Evolutionary conservation across 2,888 invertebrate species (phyloP).

Genomic region (Synergus itoensis): DNA sequence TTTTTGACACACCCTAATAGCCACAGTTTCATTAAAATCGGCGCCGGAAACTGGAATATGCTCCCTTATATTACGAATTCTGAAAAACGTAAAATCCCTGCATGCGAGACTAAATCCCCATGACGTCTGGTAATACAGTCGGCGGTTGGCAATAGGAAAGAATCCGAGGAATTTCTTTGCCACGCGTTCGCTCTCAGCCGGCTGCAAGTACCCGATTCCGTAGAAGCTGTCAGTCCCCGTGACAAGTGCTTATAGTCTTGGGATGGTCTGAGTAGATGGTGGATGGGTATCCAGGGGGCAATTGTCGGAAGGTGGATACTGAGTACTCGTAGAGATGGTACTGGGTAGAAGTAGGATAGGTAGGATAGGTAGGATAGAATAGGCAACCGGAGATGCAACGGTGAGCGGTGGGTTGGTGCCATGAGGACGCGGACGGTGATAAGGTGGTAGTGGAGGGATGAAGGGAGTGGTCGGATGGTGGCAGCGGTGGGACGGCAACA

Average conservation of each 20-base stretch:
- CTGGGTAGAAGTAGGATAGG: too few relatives aligned
- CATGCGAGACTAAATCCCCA: slow-evolving; percentile 25
- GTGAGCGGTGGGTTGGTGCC: neutral
- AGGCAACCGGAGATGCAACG: neutral
- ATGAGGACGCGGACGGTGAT: neutral
- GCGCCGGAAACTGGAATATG: too few relatives aligned
- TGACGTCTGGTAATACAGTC: slow-evolving; percentile 27
- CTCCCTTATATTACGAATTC: neutral
- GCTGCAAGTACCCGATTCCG: neutral
- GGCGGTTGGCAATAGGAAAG: slow-evolving; percentile 6
- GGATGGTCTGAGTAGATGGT: neutral
- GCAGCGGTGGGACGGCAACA: neutral
- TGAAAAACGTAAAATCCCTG: slow-evolving; percentile 30
- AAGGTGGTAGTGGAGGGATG: neutral
- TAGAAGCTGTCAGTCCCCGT: neutral
- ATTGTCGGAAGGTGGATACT: slow-evolving; percentile 23
- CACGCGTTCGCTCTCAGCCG: slow-evolving; percentile 10
- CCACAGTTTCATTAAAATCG: too few relatives aligned
- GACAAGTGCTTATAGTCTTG: slow-evolving; percentile 36
- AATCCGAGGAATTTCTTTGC: slow-evolving; percentile 23
- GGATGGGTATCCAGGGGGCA: slow-evolving; percentile 23
- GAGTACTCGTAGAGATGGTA: too few relatives aligned
- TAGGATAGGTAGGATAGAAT: neutral
- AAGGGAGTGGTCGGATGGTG: too few relatives aligned
- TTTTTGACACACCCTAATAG: too few relatives aligned